These are phyloP conservation scores for Trissoscelio sp. DNA, from an alignment of 2,888 invertebrate species.

Conservation along the genomic window DNA sequence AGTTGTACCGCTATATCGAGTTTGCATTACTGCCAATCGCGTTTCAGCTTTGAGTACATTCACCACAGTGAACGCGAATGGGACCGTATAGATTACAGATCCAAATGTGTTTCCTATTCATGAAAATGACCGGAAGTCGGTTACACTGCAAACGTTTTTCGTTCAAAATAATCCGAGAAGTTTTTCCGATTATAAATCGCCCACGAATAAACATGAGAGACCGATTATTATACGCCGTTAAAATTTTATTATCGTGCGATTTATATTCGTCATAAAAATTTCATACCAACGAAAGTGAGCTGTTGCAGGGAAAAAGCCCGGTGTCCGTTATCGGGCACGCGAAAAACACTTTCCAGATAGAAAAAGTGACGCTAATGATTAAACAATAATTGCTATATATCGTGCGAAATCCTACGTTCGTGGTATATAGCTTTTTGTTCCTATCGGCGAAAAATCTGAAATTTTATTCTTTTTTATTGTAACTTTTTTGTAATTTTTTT, in stretches of 20 bases:
- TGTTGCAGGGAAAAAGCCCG: not conserved
- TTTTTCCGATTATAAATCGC: not conserved
- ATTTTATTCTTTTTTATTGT: too few species aligned
- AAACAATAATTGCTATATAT: constrained; percentile 14
- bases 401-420: not conserved
- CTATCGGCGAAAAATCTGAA: too few species aligned
- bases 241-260: constrained; percentile 1
- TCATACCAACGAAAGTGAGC: not conserved
- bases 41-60: constrained; percentile 60
- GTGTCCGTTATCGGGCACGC: constrained; percentile 10
- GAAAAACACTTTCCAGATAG: constrained; percentile 4
- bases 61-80: constrained; percentile 41
- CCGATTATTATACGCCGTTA: not conserved
- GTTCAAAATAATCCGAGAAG: constrained; percentile 21
- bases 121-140: constrained; percentile 55
- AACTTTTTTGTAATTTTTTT: too few species aligned
- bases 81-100: constrained; percentile 61
- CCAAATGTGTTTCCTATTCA: constrained; percentile 56
- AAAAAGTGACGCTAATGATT: constrained; percentile 33
- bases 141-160: constrained; percentile 48
- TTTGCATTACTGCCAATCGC: constrained; percentile 67
- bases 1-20: constrained; percentile 66
- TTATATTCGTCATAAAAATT: constrained; percentile 5
- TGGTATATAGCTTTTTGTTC: not conserved
- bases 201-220: constrained; percentile 9